A percentile compares a stretch with the other conserved stretches of the same genome.
Evolutionary conservation across 1,140 invertebrate genomes (phyloP).

Genomic region (Zophobas morio): DNA sequence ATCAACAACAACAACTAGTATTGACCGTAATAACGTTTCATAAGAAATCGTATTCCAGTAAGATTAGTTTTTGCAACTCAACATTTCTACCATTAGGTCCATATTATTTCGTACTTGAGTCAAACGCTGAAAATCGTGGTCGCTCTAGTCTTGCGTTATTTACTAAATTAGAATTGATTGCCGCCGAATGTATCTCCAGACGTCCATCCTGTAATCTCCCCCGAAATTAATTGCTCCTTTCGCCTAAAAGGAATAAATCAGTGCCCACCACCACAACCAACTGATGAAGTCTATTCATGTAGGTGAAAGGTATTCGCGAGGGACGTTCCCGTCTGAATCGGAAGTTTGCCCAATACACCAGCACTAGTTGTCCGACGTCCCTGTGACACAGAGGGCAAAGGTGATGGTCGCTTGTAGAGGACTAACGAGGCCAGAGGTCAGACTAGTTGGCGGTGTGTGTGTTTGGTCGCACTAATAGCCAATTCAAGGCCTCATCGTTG

Average conservation of each 20-base stretch:
- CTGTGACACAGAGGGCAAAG: slow-evolving; percentile 21
- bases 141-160: too few relatives aligned
- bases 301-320: slow-evolving; percentile 40
- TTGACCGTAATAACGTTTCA: too few relatives aligned
- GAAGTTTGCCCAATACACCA: slow-evolving; percentile 27
- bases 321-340: slow-evolving; percentile 1
- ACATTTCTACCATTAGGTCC: too few relatives aligned
- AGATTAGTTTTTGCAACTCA: too few relatives aligned
- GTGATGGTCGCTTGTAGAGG: slow-evolving; percentile 34
- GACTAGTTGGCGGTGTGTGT: slow-evolving; percentile 52
- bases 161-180: background rate
- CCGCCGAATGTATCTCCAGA: background rate
- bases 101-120: too few relatives aligned
- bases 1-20: too few relatives aligned
- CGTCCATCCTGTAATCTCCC: background rate
- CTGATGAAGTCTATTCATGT: slow-evolving; percentile 35
- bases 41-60: too few relatives aligned
- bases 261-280: background rate
- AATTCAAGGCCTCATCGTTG: slow-evolving; percentile 61
- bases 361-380: background rate
- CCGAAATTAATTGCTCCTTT: slow-evolving; percentile 10
- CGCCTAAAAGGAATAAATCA: slow-evolving; percentile 27
- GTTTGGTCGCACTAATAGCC: slow-evolving; percentile 65
- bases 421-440: slow-evolving; percentile 63
- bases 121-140: too few relatives aligned